A percentile compares a stretch with the other conserved stretches of the same genome.
phyloP scores from a whole-genome alignment of 35 echinoderm and acorn worm species.

The Ophiothrix spiculata region DNA sequence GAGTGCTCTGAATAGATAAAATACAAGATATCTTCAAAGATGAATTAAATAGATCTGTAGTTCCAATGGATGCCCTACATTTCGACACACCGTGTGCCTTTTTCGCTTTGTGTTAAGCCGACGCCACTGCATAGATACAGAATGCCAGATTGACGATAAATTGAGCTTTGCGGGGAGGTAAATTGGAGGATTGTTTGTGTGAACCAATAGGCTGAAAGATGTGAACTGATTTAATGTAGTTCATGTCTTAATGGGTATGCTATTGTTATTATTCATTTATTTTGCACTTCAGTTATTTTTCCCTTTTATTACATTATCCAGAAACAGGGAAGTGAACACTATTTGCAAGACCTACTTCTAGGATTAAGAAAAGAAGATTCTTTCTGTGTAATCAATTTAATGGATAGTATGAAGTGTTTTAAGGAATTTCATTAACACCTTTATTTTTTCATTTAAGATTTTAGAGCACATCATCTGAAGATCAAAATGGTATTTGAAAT shows the following conservation, averaged over 20 bases:
- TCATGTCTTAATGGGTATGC: neutral
- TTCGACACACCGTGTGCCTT: neutral
- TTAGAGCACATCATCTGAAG: too few species aligned
- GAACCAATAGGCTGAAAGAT: neutral
- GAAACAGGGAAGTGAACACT: too few species aligned
- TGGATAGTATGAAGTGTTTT: too few species aligned
- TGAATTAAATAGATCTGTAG: conserved; percentile 5
- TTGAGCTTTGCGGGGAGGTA: neutral
- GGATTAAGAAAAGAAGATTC: too few species aligned
- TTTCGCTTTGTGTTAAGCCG: neutral
- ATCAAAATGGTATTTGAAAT: too few species aligned
- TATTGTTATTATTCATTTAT: neutral
- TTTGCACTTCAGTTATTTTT: too few species aligned
- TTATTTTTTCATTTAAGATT: too few species aligned
- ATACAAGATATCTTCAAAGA: conserved; percentile 2
- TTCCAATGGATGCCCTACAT: neutral
- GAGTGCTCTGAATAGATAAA: conserved; percentile 12
- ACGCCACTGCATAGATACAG: neutral
- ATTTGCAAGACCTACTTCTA: too few species aligned
- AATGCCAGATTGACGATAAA: neutral
- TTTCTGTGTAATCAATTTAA: too few species aligned
- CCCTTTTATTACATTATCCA: too few species aligned
- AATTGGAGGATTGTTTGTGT: neutral
- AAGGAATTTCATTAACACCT: too few species aligned
- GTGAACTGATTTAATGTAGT: neutral